These are phyloP conservation scores for Sesamia inferens DNA, from an alignment of 2,888 invertebrate genomes.

Conservation along the genomic window DNA sequence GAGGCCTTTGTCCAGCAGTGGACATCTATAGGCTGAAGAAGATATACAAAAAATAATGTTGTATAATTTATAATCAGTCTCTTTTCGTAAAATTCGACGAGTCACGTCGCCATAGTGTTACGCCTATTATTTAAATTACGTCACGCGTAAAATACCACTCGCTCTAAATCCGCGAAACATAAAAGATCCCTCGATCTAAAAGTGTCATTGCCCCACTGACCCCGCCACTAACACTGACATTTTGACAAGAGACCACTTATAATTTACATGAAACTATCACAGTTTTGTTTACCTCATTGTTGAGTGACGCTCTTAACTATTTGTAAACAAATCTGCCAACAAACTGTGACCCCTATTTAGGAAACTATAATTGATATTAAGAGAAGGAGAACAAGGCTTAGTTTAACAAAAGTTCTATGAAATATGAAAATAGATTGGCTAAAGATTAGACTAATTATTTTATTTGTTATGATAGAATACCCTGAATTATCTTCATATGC, in stretches of 20 bases:
- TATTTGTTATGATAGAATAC: neutral
- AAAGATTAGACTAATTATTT: too few relatives aligned
- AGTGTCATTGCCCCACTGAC: slow-evolving; percentile 49
- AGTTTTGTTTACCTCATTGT: slow-evolving; percentile 22
- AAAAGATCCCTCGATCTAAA: slow-evolving; percentile 33
- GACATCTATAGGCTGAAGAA: too few relatives aligned
- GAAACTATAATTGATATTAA: slow-evolving; percentile 40
- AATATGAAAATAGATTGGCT: slow-evolving; percentile 37
- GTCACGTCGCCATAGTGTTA: slow-evolving; percentile 10
- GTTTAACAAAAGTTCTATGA: slow-evolving; percentile 13
- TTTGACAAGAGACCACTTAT: slow-evolving; percentile 28
- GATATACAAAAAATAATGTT: too few relatives aligned
- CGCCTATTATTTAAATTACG: slow-evolving; percentile 14
- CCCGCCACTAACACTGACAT: slow-evolving; percentile 21
- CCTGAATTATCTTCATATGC: neutral
- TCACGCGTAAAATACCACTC: slow-evolving; percentile 21
- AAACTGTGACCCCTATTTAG: slow-evolving; percentile 7
- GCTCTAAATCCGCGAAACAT: slow-evolving; percentile 35
- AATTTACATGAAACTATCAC: slow-evolving; percentile 26
- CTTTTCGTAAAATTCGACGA: neutral
- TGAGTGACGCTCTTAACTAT: slow-evolving; percentile 10
- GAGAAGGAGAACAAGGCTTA: slow-evolving; percentile 5
- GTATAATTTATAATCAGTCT: too few relatives aligned
- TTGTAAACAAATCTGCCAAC: slow-evolving; percentile 43
- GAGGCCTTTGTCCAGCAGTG: too few relatives aligned